Base-by-base conservation (phyloP, 2,888 invertebrate genomes). In the Beris chalybata region DNA sequence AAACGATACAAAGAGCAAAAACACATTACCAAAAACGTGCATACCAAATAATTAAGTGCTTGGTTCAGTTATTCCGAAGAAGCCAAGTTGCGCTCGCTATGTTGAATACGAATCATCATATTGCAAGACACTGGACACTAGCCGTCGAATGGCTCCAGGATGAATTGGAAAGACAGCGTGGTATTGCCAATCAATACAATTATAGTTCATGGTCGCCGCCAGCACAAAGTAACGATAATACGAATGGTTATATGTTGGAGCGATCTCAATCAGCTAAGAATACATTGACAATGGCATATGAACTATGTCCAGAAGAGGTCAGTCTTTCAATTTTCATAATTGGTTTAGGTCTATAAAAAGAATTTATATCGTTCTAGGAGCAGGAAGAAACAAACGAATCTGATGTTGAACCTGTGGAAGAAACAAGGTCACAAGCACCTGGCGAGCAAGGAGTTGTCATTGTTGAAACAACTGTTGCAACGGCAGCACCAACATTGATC, bases 21-120 rank as follows among this genome's bases (percentile, higher is more conserved):
- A 92, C 90, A 71, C 95, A 96, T 82, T 95, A 96, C 82, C 96
- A 97, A 81, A 97, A 97, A 82, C 86, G 97, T 71, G 95, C 96
- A 70, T 97, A 97, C 83, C 95, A 96, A 81, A 97, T 96, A 82
- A 93, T 97, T 70, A 97, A 97, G 83, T 92, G 95, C 78, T 86
- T 97, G 83, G 96, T 96, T 70, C 88, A 90, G 73, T 85, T 97
- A 71, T 95, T 97, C 84, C 87, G 89, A 74, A 90, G 92, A 80
- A 93, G 94, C 79, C 87, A 88, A 65, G 85, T 88, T 69, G 94
- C 94, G 30, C 86, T 90, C 75, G 86, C 89, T 76, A 88, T 95
- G 82, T 85, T 96, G 73, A 87, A 89, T 76, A 86, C 87, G 69
- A 89, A 90, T 78, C 83, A 86, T 3, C 92, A 93, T 74, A 84